phyloP scores from a whole-genome alignment of 2,113 vertebrate genomes.

The Macrotis lagotis region DNA sequence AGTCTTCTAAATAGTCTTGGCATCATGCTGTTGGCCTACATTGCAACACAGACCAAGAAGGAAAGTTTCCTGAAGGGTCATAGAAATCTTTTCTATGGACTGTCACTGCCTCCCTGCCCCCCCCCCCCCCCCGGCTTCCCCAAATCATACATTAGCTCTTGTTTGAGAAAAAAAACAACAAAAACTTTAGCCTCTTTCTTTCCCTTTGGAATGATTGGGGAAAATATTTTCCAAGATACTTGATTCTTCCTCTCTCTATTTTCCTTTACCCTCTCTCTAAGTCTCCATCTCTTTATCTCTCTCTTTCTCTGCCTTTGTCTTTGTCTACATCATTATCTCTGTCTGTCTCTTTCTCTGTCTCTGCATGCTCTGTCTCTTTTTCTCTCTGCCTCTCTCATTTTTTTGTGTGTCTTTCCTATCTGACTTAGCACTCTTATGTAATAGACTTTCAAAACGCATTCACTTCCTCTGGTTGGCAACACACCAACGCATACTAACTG shows the following conservation, averaged over 20 bases:
- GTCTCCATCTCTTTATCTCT: neutral
- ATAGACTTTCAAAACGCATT: neutral
- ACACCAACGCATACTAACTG: slow-evolving; percentile 27
- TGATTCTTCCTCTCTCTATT: neutral
- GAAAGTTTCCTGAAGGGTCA: neutral
- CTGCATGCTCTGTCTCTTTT: neutral
- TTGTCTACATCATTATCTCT: no score
- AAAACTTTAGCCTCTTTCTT: neutral
- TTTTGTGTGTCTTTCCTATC: neutral
- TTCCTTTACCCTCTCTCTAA: neutral
- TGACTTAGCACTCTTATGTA: neutral
- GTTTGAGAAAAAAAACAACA: neutral
- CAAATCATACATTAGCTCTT: neutral
- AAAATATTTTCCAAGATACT: neutral
- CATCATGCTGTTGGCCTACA: neutral
- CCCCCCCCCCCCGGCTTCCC: no score
- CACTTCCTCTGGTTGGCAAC: neutral
- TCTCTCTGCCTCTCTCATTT: neutral
- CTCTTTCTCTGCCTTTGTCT: no score
- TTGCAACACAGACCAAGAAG: neutral
- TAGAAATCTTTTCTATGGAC: neutral
- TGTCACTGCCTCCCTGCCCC: neutral
- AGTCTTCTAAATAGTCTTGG: slow-evolving; percentile 1
- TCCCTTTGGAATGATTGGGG: neutral
- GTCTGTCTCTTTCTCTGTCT: neutral